Base-by-base conservation (phyloP, 2,888 invertebrate genomes). In the Acronicta psi region DNA sequence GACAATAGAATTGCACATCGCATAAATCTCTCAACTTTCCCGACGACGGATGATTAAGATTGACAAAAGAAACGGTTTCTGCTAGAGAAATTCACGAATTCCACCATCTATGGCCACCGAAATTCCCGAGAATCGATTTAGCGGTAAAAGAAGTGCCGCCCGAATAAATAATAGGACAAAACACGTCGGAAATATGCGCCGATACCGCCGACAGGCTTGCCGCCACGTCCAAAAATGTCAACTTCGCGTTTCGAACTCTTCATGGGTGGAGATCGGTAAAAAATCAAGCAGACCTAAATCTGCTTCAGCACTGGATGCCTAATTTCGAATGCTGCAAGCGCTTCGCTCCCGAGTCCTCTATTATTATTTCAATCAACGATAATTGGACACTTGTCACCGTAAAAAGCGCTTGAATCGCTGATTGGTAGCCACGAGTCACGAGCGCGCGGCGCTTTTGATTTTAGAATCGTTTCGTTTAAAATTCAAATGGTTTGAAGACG, bases 341-440 rank as follows among this genome's bases (percentile, higher is more conserved):
- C 80, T 80, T 77, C 72, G 72, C 80, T 77, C 77, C 70, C 67
- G 67, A 69, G 72, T 61, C 79, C 79, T 86, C 89, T 89, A 90
- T 91, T 90, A 91, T 92, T 91, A 91, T 90, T 91, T 90, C 90
- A 89, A 91, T 92, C 90, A 86, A 80, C 84, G 85, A 87, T 92
- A 92, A 91, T 92, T 91, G 92, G 91, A 89, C 88, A 89, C 85
- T 89, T 87, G 90, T 91, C 88, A 82, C 86, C 81, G 82, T 88
- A 88, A 89, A 88, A 88, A 89, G 87, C 82, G 77, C 77, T 76
- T 80, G 79, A 75, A 68, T 74, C 79, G 74, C 82, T 80, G 81
- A 77, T 80, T 79, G 80, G 82, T 80, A 73, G 72, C 79, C 73
- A 78, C 79, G 73, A 83, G 82, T 82, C 83, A 82, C 83, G 86